A percentile compares a stretch with the other conserved stretches of the same genome.
phyloP scores from a whole-genome alignment of 1,140 invertebrate species.

The Psix sp. region DNA sequence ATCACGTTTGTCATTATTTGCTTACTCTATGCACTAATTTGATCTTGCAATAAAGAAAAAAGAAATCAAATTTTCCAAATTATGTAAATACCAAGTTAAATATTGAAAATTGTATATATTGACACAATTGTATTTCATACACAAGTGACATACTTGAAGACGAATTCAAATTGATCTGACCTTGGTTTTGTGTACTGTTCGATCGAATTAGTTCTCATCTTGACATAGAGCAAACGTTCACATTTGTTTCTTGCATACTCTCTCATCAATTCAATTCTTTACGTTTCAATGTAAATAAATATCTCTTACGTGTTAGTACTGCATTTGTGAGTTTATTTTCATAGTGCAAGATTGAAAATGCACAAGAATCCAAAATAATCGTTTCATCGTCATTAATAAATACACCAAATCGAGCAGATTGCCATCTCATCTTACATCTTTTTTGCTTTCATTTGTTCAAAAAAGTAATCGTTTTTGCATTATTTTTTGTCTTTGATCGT shows the following conservation, averaged over 20 bases:
- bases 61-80: slow-evolving; percentile 1
- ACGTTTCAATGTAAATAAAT: slow-evolving; percentile 44
- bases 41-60: slow-evolving; percentile 32
- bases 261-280: slow-evolving; percentile 24
- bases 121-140: background rate
- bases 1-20: slow-evolving; percentile 42
- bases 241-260: slow-evolving; percentile 23
- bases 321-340: slow-evolving; percentile 30
- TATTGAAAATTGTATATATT: slow-evolving; percentile 4
- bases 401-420: slow-evolving; percentile 15
- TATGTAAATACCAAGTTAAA: background rate
- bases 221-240: slow-evolving; percentile 24
- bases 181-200: background rate
- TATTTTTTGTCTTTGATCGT: slow-evolving; percentile 43
- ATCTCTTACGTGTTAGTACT: slow-evolving; percentile 29
- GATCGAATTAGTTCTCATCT: slow-evolving; percentile 17
- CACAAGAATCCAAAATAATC: slow-evolving; percentile 19
- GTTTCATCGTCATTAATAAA: slow-evolving; percentile 24
- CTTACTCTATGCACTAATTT: slow-evolving; percentile 46
- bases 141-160: too few species aligned
- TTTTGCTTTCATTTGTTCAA: slow-evolving; percentile 48
- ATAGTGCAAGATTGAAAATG: slow-evolving; percentile 7
- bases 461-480: slow-evolving; percentile 25
- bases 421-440: slow-evolving; percentile 39
- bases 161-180: background rate